phyloP scores from a whole-genome alignment of 2,113 vertebrate genomes.

The Atlantisia rogersi region DNA sequence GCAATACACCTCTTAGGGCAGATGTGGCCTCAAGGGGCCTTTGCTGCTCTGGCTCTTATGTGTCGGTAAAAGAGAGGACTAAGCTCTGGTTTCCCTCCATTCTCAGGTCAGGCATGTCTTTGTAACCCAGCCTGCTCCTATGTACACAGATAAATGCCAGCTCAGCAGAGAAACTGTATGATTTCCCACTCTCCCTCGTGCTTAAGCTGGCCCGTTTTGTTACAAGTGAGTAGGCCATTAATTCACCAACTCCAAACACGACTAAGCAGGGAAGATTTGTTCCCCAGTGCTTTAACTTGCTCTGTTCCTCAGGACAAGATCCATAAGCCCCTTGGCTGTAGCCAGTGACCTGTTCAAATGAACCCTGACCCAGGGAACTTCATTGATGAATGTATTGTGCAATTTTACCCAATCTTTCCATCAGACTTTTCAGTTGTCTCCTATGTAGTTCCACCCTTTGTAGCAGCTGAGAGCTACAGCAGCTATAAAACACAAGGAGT shows the following conservation, averaged over 20 bases:
- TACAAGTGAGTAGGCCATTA: slow-evolving; percentile 13
- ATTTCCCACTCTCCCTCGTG: slow-evolving; percentile 10
- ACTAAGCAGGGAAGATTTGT: not conserved
- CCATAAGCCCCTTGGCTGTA: not conserved
- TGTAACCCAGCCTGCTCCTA: not conserved
- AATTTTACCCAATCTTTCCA: not conserved
- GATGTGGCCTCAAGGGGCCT: not conserved
- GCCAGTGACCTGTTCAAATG: not conserved
- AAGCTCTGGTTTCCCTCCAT: not conserved
- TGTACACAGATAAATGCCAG: slow-evolving; percentile 5
- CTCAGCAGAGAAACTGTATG: slow-evolving; percentile 17
- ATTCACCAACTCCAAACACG: not conserved
- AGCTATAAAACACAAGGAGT: not conserved
- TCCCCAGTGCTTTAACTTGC: not conserved
- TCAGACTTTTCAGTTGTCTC: not conserved
- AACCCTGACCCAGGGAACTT: not conserved
- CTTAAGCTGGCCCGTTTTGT: slow-evolving; percentile 8
- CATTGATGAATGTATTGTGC: not conserved
- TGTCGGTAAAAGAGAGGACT: not conserved
- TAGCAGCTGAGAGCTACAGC: not conserved
- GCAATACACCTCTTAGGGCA: not conserved
- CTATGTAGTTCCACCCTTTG: not conserved
- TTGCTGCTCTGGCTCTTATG: not conserved
- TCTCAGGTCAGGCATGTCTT: not conserved
- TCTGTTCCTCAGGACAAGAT: not conserved